Percentiles rank a stretch among this genome's conserved stretches.
These are phyloP conservation scores for Artemia sinica DNA, from an alignment of 2,888 invertebrate species.

Conservation along the genomic window DNA sequence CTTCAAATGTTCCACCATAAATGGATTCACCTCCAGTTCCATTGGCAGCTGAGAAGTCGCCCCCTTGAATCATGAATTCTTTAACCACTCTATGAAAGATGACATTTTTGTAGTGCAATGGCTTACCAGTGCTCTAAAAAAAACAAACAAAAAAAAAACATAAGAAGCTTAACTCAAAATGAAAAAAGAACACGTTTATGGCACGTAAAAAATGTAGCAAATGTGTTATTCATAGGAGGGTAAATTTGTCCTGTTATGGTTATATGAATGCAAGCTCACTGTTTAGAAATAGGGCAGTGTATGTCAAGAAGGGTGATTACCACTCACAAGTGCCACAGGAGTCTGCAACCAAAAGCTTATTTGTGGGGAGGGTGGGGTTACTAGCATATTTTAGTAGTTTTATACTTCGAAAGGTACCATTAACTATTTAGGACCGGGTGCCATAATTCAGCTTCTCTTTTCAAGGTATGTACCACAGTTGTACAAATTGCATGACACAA, in stretches of 20 bases:
- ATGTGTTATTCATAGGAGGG: background rate
- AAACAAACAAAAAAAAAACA: background rate
- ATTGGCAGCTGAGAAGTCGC: slow-evolving; percentile 76
- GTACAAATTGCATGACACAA: too few relatives aligned
- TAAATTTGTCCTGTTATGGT: background rate
- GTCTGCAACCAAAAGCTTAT: too few relatives aligned
- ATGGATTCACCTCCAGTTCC: slow-evolving; percentile 97
- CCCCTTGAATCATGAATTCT: slow-evolving; percentile 90
- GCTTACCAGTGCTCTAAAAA: slow-evolving; percentile 49
- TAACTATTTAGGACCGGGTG: too few relatives aligned
- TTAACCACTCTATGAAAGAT: slow-evolving; percentile 89
- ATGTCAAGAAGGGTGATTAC: background rate
- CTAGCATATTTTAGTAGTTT: too few relatives aligned
- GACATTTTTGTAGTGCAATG: slow-evolving; percentile 68
- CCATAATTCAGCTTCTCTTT: too few relatives aligned
- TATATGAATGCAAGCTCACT: background rate
- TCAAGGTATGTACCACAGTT: too few relatives aligned
- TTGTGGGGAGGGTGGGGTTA: too few relatives aligned
- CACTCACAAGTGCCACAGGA: too few relatives aligned
- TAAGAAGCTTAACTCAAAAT: background rate
- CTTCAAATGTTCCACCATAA: slow-evolving; percentile 89
- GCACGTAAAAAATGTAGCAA: background rate
- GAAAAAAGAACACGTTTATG: background rate
- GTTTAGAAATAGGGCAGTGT: background rate
- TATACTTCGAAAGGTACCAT: too few relatives aligned